Evolutionary conservation across 2,113 vertebrate genomes (phyloP), one percentile per base, ranked within the genome.

Genomic region (Thunnus thynnus): DNA sequence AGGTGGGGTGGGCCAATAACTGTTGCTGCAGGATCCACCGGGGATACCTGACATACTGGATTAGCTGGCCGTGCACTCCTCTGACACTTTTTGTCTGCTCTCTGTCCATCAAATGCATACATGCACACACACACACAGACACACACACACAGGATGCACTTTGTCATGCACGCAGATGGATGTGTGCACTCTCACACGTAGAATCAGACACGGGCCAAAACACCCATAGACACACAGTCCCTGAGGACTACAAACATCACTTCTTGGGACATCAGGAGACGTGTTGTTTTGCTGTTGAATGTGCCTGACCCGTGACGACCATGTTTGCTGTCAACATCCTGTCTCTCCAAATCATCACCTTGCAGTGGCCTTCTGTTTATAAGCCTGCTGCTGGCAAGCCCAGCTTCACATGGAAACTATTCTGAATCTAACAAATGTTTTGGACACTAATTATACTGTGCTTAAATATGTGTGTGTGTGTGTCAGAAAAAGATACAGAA

Each of bases 31-130:
- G 56, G 75, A 78, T 64, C 88, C 84, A 65, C 41, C 0, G 72
- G 87, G 83, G 91, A 89, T 79, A 87, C 83, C 85, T 91, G 91
- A 90, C 91, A 93, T 48, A 50, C 69, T 47, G 84, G 76, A 89
- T 94, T 94, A 93, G 82, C 69, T 83, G 78, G 41, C 65, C 16
- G 13, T 57, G 27, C 11, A 54, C 76, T 66, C 74, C 76, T 73
- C 77, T 84, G 89, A 91, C 90, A 92, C 58, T 54, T 78, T 80
- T 69, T 55, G 84, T 86, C 88, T 91, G 89, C 77, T 88, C 60
- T 70, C 83, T 70, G 85, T 87, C 86, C 60, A 64, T 93, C 82
- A 83, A 64, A 63, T 22, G 66, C 61, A 18, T 3, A 44, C 60
- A 72, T 44, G 17, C 54, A 48, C 71, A 18, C n/a, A 50, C 27